A percentile compares a stretch with the other conserved stretches of the same genome.
phyloP scores from a whole-genome alignment of 2,888 invertebrate genomes.

The Limnephilus marmoratus region DNA sequence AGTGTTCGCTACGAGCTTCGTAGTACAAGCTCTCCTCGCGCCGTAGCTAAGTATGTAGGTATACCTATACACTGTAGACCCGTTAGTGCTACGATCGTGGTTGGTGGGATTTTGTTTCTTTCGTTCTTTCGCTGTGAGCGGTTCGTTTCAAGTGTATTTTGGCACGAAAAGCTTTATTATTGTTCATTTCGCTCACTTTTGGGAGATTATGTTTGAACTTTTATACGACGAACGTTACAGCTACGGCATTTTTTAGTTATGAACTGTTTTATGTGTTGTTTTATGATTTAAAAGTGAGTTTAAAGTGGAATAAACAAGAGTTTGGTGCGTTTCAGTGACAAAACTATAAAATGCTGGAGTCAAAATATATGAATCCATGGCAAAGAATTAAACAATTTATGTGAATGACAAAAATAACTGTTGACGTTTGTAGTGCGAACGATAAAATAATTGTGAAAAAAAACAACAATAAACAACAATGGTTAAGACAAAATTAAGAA shows the following conservation, averaged over 20 bases:
- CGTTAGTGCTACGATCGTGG: conserved; percentile 26
- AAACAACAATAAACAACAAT: neutral
- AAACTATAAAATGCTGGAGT: neutral
- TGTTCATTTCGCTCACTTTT: neutral
- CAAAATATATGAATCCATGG: neutral
- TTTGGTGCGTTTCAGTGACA: neutral
- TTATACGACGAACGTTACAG: neutral
- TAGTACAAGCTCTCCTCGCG: neutral
- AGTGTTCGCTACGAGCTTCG: neutral
- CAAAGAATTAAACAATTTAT: neutral
- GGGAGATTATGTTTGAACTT: neutral
- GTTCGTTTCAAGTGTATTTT: conserved; percentile 4
- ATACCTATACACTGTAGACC: neutral
- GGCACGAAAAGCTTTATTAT: conserved; percentile 5
- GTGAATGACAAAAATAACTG: neutral
- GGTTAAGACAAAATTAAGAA: neutral
- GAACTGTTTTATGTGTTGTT: neutral
- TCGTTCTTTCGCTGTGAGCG: conserved; percentile 23
- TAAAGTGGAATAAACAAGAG: neutral
- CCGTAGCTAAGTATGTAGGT: neutral
- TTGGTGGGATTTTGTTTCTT: conserved; percentile 23
- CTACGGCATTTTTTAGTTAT: neutral
- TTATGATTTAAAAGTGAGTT: neutral
- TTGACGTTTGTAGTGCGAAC: neutral
- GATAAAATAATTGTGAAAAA: neutral